These are phyloP conservation scores for Lacerta agilis DNA, from an alignment of 2,797 vertebrate genomes.

Conservation along the genomic window DNA sequence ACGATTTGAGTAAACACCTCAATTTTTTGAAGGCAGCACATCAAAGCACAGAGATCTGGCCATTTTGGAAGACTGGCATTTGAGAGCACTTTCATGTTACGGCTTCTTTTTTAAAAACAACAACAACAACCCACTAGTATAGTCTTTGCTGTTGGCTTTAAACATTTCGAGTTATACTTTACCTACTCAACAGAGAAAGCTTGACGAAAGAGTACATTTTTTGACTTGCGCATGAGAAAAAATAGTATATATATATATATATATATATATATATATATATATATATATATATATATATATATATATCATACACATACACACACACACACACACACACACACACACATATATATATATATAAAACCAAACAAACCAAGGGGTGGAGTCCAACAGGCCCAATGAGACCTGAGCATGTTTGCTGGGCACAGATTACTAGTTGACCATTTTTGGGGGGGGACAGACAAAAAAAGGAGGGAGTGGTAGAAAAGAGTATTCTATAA, in stretches of 20 bases:
- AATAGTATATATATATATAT: too few species aligned
- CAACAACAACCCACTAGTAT: background rate
- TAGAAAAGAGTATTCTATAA: background rate
- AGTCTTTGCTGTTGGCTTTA: background rate
- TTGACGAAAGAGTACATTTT: too few species aligned
- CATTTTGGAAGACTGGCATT: background rate
- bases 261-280: too few species aligned
- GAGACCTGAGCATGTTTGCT: background rate
- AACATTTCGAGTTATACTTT: background rate
- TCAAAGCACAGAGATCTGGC: background rate
- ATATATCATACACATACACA: too few species aligned
- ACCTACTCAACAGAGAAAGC: background rate
- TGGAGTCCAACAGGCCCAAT: background rate
- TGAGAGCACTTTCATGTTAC: background rate
- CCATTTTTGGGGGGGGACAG: background rate
- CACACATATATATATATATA: too few species aligned
- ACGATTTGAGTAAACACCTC: background rate
- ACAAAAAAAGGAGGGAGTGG: background rate
- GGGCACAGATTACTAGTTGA: background rate
- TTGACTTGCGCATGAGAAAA: background rate
- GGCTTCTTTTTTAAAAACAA: background rate
- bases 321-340: too few species aligned
- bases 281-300: too few species aligned
- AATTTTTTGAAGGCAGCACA: background rate
- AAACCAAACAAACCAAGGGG: too few species aligned